These are phyloP conservation scores for Phengaris alcon DNA, from an alignment of 2,888 invertebrate genomes.

Conservation along the genomic window DNA sequence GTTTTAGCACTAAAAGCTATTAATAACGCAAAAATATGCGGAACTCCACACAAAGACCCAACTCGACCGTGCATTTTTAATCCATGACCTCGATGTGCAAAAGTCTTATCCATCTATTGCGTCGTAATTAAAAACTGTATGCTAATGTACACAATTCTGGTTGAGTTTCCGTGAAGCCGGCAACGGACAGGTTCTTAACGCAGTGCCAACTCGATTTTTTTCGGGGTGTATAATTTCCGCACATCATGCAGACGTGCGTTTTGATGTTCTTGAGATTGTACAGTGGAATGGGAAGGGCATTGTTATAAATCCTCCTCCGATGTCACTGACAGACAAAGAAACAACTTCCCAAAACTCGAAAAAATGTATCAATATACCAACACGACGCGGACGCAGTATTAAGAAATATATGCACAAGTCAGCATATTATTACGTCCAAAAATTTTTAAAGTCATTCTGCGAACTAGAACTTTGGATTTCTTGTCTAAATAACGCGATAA, in stretches of 20 bases:
- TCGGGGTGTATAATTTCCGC: conserved; percentile 17
- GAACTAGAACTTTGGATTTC: no score
- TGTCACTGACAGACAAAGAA: no score
- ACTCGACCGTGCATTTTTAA: conserved; percentile 1
- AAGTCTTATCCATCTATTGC: conserved; percentile 28
- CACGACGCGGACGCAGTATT: no score
- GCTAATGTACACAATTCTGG: conserved; percentile 26
- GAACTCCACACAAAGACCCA: background rate
- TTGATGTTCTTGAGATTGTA: conserved; percentile 14
- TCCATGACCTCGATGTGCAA: conserved; percentile 27
- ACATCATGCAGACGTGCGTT: conserved; percentile 11
- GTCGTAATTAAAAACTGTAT: conserved; percentile 27
- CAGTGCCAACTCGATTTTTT: conserved; percentile 24
- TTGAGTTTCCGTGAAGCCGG: conserved; percentile 25
- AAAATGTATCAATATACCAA: no score
- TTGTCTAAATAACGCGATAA: no score
- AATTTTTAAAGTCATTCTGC: no score
- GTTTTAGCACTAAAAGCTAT: no score
- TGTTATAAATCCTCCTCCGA: background rate
- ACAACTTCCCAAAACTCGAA: no score
- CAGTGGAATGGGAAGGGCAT: background rate
- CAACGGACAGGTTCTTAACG: conserved; percentile 22
- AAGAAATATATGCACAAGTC: no score
- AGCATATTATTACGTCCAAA: no score
- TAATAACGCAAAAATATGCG: background rate